Conservation (phyloP, 1,140 invertebrate genomes). For the Ceratina japonica region DNA sequence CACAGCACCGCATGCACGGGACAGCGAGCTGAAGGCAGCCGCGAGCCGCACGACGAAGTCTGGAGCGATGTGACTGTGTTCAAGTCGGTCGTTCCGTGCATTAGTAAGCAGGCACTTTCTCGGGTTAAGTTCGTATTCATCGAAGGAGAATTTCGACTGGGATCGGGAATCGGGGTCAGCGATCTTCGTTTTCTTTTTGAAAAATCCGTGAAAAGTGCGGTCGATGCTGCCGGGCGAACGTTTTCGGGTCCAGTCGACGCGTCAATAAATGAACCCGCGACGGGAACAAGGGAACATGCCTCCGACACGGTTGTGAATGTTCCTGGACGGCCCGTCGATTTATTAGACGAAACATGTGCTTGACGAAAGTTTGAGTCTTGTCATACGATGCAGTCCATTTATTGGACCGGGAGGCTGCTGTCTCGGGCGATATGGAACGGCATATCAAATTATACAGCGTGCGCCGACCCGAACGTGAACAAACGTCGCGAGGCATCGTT, state of each 20-base stretch:
- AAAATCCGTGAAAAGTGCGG: neutral
- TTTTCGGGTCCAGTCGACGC: neutral
- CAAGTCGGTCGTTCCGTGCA: slow-evolving; percentile 9
- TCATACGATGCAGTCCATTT: slow-evolving; percentile 87
- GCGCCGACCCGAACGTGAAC: slow-evolving; percentile 83
- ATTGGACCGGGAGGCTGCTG: slow-evolving; percentile 87
- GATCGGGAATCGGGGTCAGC: neutral
- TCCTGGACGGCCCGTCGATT: slow-evolving; percentile 16
- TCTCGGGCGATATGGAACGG: slow-evolving; percentile 89
- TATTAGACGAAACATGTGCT: slow-evolving; percentile 37
- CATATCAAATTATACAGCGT: slow-evolving; percentile 83
- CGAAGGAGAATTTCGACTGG: slow-evolving; percentile 8
- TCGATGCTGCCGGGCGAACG: neutral
- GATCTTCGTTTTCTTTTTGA: neutral
- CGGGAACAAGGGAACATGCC: slow-evolving; percentile 32
- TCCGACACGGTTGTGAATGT: slow-evolving; percentile 16
- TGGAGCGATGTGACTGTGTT: slow-evolving; percentile 14
- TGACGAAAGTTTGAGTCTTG: slow-evolving; percentile 27
- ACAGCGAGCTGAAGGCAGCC: neutral
- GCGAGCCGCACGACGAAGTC: too few species aligned
- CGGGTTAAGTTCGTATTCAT: neutral
- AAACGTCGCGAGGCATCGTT: slow-evolving; percentile 86
- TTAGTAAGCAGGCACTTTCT: slow-evolving; percentile 17
- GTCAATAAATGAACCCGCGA: neutral
- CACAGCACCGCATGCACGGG: too few species aligned